phyloP scores from a whole-genome alignment of 2,113 vertebrate species.

The Corythornis cristatus region DNA sequence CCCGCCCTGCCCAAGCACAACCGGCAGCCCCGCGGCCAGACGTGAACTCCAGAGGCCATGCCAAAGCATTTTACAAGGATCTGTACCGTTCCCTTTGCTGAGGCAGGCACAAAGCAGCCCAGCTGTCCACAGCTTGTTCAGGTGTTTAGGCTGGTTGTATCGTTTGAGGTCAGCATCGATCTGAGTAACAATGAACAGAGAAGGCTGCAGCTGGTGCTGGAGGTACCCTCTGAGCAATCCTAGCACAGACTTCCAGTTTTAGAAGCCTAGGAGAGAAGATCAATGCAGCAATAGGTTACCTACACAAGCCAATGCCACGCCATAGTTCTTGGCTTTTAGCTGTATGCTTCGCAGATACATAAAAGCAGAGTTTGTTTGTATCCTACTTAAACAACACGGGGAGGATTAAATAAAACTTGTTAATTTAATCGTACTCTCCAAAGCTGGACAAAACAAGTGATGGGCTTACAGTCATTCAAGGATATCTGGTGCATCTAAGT shows the following conservation, averaged over 20 bases:
- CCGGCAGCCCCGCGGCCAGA: fast-evolving
- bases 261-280: neutral
- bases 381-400: neutral
- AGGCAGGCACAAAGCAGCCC: too few relatives aligned
- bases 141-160: neutral
- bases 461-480: fast-evolving
- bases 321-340: neutral
- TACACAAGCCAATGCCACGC: neutral
- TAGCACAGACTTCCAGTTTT: neutral
- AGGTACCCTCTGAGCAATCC: neutral
- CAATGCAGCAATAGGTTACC: neutral
- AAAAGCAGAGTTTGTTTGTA: too few relatives aligned
- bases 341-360: fast-evolving
- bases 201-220: neutral
- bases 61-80: fast-evolving
- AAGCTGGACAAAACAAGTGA: neutral
- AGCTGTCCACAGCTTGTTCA: neutral
- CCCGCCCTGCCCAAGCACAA: neutral
- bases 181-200: fast-evolving
- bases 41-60: fast-evolving
- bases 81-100: neutral
- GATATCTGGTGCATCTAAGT: neutral
- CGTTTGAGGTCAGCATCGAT: neutral
- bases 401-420: neutral
- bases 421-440: neutral